A percentile compares a stretch with the other conserved stretches of the same genome.
Evolutionary conservation across 2,113 vertebrate species (phyloP).

Genomic region (Nestor notabilis): DNA sequence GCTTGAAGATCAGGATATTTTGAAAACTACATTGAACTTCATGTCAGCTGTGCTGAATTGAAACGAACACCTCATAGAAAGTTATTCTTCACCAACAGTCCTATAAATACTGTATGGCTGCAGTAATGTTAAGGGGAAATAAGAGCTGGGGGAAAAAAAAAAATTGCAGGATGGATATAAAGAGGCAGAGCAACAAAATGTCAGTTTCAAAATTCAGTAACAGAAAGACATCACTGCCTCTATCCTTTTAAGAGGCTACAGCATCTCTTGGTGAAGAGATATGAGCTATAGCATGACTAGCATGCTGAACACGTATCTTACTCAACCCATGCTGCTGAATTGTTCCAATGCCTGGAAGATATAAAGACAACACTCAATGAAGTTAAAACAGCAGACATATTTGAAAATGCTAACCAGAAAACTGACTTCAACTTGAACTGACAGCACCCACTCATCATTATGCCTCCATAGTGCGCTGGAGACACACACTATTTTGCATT

Average conservation of each 20-base stretch:
- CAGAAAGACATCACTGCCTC: neutral
- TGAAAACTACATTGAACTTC: neutral
- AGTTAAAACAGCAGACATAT: neutral
- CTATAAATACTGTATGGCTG: neutral
- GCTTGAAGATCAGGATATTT: neutral
- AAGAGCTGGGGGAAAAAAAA: neutral
- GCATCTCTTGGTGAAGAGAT: neutral
- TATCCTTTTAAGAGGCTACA: neutral
- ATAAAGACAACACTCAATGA: neutral
- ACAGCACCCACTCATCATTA: neutral
- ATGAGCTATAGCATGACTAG: neutral
- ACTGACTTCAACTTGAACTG: neutral
- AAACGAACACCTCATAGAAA: neutral
- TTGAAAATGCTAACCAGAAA: neutral
- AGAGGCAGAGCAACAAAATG: neutral
- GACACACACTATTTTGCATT: fast-evolving
- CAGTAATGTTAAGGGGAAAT: neutral
- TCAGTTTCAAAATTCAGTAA: neutral
- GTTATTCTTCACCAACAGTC: neutral
- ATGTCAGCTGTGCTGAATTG: neutral
- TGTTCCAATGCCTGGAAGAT: neutral
- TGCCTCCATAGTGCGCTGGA: neutral
- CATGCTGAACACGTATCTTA: neutral
- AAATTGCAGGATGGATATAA: neutral
- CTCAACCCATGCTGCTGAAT: neutral